Conservation (phyloP, 2,113 vertebrate genomes). For the Neomonachus schauinslandi region DNA sequence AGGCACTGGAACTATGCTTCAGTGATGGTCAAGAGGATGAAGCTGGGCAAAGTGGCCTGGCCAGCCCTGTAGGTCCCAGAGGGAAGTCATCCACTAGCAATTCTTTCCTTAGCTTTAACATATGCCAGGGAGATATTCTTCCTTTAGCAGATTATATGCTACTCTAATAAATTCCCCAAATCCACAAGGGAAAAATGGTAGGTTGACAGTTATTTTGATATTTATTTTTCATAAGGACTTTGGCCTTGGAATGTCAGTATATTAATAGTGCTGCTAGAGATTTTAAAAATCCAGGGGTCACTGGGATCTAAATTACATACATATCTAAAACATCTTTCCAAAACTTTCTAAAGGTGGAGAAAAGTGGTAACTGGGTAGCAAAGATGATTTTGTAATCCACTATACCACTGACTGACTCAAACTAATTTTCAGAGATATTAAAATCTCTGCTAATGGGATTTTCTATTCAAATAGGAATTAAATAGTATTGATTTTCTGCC, state of each 20-base stretch:
- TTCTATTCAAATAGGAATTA: neutral
- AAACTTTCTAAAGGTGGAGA: neutral
- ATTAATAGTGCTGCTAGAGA: neutral
- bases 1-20: neutral
- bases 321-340: neutral
- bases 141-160: neutral
- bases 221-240: neutral
- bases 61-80: neutral
- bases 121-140: neutral
- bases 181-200: neutral
- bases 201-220: neutral
- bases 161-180: neutral
- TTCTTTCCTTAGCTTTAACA: neutral
- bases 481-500: neutral
- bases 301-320: neutral
- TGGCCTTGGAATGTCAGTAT: neutral
- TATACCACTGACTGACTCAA: neutral
- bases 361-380: neutral
- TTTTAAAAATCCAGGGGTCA: neutral
- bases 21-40: neutral
- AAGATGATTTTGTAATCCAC: neutral
- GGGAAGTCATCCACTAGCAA: neutral
- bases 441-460: neutral
- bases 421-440: constrained; percentile 27
- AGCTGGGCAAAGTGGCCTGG: neutral